Base-by-base conservation (phyloP, 2,888 invertebrate genomes). In the Girardia tigrina region DNA sequence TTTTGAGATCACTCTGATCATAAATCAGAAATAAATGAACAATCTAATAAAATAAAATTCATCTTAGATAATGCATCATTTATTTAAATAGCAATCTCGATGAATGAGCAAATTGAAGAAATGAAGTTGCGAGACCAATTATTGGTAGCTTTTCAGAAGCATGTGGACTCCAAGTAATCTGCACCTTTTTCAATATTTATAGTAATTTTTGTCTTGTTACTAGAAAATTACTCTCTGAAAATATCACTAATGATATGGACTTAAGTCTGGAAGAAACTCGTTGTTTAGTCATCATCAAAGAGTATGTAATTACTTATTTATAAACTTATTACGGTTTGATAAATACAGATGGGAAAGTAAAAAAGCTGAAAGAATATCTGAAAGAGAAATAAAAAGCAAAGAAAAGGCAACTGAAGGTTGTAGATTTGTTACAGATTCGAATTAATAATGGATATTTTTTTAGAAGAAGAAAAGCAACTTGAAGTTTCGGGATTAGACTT, bases 261-360 rank as follows among this genome's bases (percentile, higher is more conserved):
- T 86, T 93, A 71, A 91, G 91, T 42, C 87, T 92, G 81, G 93
- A 94, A 80, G 90, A 91, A 0, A 92, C 92, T 82, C 87, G 91
- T 70, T 91, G 93, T 81, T 91, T 92, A 80, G 88, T 91, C 77
- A 88, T 92, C 71, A 91, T 94, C 71, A 89, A 90, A 0, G 91
- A 92, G 84, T 93, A 80, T 80, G 82, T 80, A 26, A 12, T 56
- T n/a, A 8, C 16, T 16, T n/a, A n/a, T n/a, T n/a, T n/a, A n/a
- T n/a, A n/a, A n/a, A n/a, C n/a, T n/a, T n/a, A n/a, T n/a, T n/a
- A n/a, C n/a, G n/a, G n/a, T n/a, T n/a, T n/a, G n/a, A n/a, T n/a
- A n/a, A n/a, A 56, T 56, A 20, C 23, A 56, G 56, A 56, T 56
- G 56, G 56, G 56, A 56, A 16, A 56, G n/a, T 16, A 56, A 56